Percentiles rank a stretch among this genome's conserved stretches.
phyloP scores from a whole-genome alignment of 1,140 invertebrate genomes.

The Octopus sinensis region DNA sequence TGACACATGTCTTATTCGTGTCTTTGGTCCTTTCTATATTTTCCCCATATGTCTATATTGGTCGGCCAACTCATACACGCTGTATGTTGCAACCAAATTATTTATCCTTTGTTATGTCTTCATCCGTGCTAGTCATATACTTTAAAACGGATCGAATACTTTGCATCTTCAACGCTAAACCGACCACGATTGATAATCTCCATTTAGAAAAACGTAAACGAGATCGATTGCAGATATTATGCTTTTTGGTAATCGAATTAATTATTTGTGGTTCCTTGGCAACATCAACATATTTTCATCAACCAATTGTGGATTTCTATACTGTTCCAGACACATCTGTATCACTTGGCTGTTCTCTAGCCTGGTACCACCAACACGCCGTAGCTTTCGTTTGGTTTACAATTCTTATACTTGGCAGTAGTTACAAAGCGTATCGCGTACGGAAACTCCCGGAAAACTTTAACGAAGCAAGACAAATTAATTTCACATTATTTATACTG shows the following conservation, averaged over 20 bases:
- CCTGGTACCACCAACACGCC: neutral
- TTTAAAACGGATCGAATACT: slow-evolving; percentile 2
- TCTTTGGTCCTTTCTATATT: neutral
- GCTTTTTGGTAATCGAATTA: neutral
- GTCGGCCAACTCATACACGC: neutral
- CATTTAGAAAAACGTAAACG: neutral
- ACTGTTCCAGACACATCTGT: neutral
- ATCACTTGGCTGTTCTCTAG: neutral
- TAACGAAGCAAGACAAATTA: slow-evolving; percentile 5
- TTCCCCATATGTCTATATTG: neutral
- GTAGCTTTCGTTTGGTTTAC: neutral
- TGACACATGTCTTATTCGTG: neutral
- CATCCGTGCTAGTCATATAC: neutral
- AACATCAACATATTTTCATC: neutral
- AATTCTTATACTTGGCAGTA: neutral
- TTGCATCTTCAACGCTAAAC: neutral
- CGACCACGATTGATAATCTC: neutral
- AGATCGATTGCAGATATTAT: neutral
- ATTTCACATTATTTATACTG: neutral
- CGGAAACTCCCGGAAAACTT: slow-evolving; percentile 7
- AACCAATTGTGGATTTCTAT: neutral
- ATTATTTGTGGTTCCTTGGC: neutral
- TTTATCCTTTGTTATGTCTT: neutral
- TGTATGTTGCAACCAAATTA: neutral
- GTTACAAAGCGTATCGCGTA: neutral